Evolutionary conservation across 2,113 vertebrate genomes (phyloP).

Genomic region (Cyprinodon brontotheroides): DNA sequence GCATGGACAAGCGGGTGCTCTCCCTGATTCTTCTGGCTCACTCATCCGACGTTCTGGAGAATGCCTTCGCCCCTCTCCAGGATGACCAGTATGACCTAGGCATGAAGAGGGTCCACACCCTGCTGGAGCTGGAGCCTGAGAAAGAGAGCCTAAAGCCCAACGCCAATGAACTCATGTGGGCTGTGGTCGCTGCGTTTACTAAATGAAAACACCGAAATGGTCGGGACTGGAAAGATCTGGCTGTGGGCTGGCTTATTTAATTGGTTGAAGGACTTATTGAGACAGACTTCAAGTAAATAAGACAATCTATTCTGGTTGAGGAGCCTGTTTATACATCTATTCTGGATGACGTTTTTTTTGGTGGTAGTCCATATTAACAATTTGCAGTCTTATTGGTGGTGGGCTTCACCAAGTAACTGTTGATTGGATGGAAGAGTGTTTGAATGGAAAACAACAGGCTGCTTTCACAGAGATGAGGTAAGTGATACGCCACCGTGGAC

Average conservation of each 20-base stretch:
- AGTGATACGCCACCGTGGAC: conserved; percentile 32
- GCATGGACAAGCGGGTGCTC: conserved; percentile 95
- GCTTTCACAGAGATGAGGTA: conserved; percentile 40
- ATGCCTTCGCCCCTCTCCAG: conserved; percentile 93
- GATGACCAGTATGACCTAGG: conserved; percentile 97
- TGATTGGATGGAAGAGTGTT: conserved; percentile 41
- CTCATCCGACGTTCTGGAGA: conserved; percentile 96
- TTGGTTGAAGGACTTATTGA: conserved; percentile 69
- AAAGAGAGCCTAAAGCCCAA: conserved; percentile 90
- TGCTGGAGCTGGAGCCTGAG: conserved; percentile 95
- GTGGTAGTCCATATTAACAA: conserved; percentile 64
- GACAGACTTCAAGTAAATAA: conserved; percentile 67
- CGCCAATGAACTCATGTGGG: conserved; percentile 94
- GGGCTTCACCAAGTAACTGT: conserved; percentile 61
- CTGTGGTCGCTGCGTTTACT: conserved; percentile 93
- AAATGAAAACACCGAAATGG: conserved; percentile 79
- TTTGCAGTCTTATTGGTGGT: conserved; percentile 69
- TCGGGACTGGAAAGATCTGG: conserved; percentile 61
- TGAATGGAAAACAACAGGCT: conserved; percentile 41
- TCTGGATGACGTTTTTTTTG: conserved; percentile 48
- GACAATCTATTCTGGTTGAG: conserved; percentile 72
- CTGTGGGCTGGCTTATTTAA: conserved; percentile 67
- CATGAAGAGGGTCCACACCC: conserved; percentile 93
- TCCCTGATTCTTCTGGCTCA: conserved; percentile 94
- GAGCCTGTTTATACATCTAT: conserved; percentile 67